A percentile compares a stretch with the other conserved stretches of the same genome.
phyloP scores from a whole-genome alignment of 2,113 vertebrate genomes.

The Macrotis lagotis region DNA sequence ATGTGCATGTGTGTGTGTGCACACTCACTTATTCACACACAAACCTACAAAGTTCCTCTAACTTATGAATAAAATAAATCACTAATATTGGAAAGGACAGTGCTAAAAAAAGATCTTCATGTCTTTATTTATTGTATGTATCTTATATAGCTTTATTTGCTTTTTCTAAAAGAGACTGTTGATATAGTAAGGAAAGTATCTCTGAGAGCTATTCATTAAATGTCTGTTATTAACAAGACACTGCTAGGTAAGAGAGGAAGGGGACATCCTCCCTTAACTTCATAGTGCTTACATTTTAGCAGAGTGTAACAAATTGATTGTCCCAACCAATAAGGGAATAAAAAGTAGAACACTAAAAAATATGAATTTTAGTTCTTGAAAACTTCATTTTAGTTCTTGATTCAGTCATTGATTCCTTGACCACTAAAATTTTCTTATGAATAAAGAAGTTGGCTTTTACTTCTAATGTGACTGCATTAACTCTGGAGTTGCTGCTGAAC shows the following conservation, averaged over 20 bases:
- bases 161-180: not conserved
- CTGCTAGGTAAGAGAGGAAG: not conserved
- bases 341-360: not conserved
- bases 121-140: not conserved
- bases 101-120: not conserved
- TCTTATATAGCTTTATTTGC: not conserved
- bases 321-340: too few relatives aligned
- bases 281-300: not conserved
- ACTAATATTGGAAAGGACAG: not conserved
- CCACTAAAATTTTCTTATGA: conserved; percentile 14
- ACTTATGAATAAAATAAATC: not conserved
- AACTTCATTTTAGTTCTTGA: not conserved
- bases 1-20: too few relatives aligned
- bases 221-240: not conserved
- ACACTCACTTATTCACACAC: too few relatives aligned
- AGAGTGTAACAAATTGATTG: not conserved
- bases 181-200: not conserved
- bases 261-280: not conserved
- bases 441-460: conserved; percentile 12
- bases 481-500: conserved; percentile 7
- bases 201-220: not conserved
- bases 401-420: conserved; percentile 7
- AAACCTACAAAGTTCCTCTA: not conserved
- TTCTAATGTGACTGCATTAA: not conserved
- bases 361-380: conserved; percentile 33